A percentile compares a stretch with the other conserved stretches of the same genome.
Evolutionary conservation across 2,888 invertebrate genomes (phyloP).

Genomic region (Stenchaetothrips biformis): DNA sequence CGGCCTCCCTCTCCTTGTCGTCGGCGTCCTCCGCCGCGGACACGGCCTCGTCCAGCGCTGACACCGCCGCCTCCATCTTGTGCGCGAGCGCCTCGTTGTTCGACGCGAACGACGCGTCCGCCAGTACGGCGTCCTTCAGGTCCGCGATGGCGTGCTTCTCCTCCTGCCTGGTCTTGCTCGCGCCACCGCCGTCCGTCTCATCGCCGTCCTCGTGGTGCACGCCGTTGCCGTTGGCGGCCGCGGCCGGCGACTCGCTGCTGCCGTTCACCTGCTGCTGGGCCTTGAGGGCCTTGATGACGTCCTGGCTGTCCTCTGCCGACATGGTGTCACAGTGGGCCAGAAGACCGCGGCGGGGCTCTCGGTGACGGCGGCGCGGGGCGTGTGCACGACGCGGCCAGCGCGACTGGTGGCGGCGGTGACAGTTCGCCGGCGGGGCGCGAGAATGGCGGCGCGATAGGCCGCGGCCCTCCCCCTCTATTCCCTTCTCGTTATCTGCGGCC

Average conservation of each 20-base stretch:
- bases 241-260: neutral
- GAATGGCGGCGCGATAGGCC: neutral
- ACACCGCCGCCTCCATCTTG: too few species aligned
- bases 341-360: neutral
- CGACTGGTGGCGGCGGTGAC: neutral
- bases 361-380: too few species aligned
- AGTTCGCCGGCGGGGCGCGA: neutral
- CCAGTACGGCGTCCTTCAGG: too few species aligned
- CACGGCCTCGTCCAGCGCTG: neutral
- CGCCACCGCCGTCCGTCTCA: neutral
- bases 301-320: neutral
- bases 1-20: neutral
- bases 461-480: neutral
- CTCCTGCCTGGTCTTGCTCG: neutral
- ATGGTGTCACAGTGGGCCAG: neutral
- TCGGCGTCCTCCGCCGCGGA: neutral
- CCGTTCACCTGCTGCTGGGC: neutral
- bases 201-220: slow-evolving; percentile 2
- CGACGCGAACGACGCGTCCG: too few species aligned
- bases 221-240: neutral
- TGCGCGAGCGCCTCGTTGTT: too few species aligned
- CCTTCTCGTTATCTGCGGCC: neutral
- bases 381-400: too few species aligned
- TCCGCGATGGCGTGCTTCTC: too few species aligned
- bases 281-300: neutral